A percentile compares a stretch with the other conserved stretches of the same genome.
Conservation (phyloP, 2,888 invertebrate species). For the Microplitis deprimator region DNA sequence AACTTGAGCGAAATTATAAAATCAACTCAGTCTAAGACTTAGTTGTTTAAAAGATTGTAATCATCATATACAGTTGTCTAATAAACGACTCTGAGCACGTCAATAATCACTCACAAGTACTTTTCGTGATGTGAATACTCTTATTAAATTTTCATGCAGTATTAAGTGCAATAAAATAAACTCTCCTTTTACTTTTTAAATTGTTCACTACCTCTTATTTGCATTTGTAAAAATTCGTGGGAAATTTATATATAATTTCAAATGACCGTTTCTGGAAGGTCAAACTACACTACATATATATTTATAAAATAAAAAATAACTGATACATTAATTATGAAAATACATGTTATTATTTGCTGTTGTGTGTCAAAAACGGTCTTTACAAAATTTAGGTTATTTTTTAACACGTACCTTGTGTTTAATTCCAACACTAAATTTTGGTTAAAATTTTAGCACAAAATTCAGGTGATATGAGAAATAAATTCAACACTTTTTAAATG, state of each 20-base stretch:
- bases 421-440: no score
- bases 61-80: slow-evolving; percentile 38
- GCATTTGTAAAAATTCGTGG: background rate
- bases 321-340: background rate
- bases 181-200: background rate
- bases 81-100: slow-evolving; percentile 60
- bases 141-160: slow-evolving; percentile 16
- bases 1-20: background rate
- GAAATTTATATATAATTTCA: background rate
- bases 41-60: slow-evolving; percentile 62
- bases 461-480: no score
- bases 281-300: background rate
- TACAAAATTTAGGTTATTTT: no score
- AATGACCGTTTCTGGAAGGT: background rate
- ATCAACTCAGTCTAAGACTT: slow-evolving; percentile 2
- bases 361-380: no score
- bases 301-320: background rate
- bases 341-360: background rate
- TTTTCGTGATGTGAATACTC: slow-evolving; percentile 37
- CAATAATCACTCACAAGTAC: slow-evolving; percentile 48
- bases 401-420: no score
- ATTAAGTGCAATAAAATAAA: slow-evolving; percentile 10
- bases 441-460: no score
- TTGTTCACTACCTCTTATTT: slow-evolving; percentile 2
- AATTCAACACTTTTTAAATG: no score